Base-by-base conservation (phyloP, 2,113 vertebrate genomes). In the Scatophagus argus region DNA sequence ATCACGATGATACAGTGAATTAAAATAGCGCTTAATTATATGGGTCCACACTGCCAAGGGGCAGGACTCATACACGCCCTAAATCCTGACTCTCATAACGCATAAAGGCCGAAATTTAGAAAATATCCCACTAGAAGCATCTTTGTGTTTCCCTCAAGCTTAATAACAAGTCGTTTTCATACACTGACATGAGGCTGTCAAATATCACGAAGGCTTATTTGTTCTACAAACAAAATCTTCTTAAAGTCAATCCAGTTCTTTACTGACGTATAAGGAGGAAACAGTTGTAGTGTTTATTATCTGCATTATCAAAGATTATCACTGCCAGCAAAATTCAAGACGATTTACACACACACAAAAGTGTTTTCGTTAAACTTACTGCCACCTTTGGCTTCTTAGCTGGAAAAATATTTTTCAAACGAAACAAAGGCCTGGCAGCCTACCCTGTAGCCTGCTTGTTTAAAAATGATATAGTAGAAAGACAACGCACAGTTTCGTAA, bases 11-110 rank as follows among this genome's bases (percentile, higher is more conserved):
- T 73, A 80, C 65, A 39, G 51, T 75, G 83, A 83, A 84, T 83
- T 85, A 82, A 85, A 87, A 93, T 81, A 77, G 79, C 27, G 32
- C 67, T 32, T 84, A 82, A 90, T 89, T 87, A 87, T 29, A 86
- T 4, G 56, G 79, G 67, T 9, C 46, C 59, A 36, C 31, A 64
- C 29, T 43, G 85, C 89, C 91, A 55, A 72, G 38, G 83, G 88
- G 77, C 58, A 81, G 34, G 62, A 66, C 25, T 12, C 25, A 27
- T 4, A 74, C 54, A 69, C 81, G 27, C 77, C 61, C 58, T 29
- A 23, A 69, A 79, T 60, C 61, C 36, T 44, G 70, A 38, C 62
- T 21, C 27, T 46, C 41, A 19, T 21, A 29, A 46, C 52, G 39
- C 68, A 47, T 2, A 31, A 23, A 69, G 44, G 13, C 41, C 5